A percentile compares a stretch with the other conserved stretches of the same genome.
Evolutionary conservation across 2,113 vertebrate genomes (phyloP).

Genomic region (Brachyhypopomus gauderio): DNA sequence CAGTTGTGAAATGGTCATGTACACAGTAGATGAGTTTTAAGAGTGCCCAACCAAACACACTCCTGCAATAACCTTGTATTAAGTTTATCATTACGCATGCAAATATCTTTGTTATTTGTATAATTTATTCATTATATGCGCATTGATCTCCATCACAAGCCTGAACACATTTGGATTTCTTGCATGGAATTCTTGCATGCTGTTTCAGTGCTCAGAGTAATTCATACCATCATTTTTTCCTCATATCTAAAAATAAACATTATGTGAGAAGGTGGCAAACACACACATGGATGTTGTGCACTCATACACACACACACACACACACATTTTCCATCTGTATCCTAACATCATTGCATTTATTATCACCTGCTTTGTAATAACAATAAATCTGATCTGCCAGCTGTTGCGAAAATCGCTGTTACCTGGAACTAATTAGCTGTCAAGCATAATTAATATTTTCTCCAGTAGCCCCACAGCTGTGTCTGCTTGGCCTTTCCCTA

Average conservation of each 20-base stretch:
- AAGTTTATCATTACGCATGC: constrained; percentile 50
- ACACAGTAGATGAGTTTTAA: constrained; percentile 39
- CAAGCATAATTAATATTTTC: constrained; percentile 50
- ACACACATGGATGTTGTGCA: neutral
- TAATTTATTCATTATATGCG: constrained; percentile 44
- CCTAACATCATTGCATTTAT: constrained; percentile 14
- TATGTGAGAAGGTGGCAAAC: constrained; percentile 32
- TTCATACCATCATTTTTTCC: constrained; percentile 25
- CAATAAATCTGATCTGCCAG: constrained; percentile 43
- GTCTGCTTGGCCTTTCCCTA: neutral
- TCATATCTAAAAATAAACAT: constrained; percentile 42
- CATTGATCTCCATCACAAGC: constrained; percentile 27
- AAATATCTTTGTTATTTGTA: constrained; percentile 42
- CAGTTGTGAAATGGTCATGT: constrained; percentile 50
- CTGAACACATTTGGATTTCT: constrained; percentile 42
- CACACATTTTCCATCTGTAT: constrained; percentile 36
- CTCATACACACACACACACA: neutral
- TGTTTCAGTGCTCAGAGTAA: constrained; percentile 44
- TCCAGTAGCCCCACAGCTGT: constrained; percentile 30
- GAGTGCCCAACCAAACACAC: constrained; percentile 51
- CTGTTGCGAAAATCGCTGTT: constrained; percentile 36
- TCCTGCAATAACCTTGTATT: constrained; percentile 44
- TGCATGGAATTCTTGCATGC: constrained; percentile 61
- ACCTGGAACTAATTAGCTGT: constrained; percentile 47
- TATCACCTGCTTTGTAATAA: constrained; percentile 41